Percentiles rank a stretch among this genome's conserved stretches.
phyloP scores from a whole-genome alignment of 2,113 vertebrate species.

The Crotophaga sulcirostris region DNA sequence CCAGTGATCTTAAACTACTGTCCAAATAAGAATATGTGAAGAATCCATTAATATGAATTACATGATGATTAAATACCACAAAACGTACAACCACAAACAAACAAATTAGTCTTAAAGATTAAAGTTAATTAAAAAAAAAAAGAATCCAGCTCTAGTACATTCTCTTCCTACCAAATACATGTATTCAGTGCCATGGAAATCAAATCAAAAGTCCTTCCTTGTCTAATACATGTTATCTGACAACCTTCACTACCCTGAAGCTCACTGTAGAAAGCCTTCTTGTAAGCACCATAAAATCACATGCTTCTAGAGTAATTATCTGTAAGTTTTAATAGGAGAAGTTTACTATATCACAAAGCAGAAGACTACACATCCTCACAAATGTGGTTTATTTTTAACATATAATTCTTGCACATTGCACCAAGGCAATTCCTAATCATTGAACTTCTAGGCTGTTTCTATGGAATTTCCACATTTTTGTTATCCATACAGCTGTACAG shows the following conservation, averaged over 20 bases:
- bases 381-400: neutral
- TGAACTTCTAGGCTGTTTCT: neutral
- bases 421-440: neutral
- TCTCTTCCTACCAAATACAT: neutral
- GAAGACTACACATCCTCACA: neutral
- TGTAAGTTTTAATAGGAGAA: neutral
- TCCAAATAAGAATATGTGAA: neutral
- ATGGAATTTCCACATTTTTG: neutral
- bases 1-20: neutral
- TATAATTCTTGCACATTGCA: neutral
- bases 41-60: neutral
- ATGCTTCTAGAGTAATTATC: neutral
- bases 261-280: neutral
- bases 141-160: neutral
- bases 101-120: neutral
- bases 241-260: neutral
- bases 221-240: neutral
- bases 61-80: neutral
- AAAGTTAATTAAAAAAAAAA: neutral
- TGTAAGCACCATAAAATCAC: neutral
- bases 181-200: neutral
- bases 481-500: neutral
- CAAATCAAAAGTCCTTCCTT: neutral
- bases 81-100: too few species aligned
- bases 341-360: neutral